Base-by-base conservation (phyloP, 1,140 invertebrate genomes). In the Listronotus bonariensis region DNA sequence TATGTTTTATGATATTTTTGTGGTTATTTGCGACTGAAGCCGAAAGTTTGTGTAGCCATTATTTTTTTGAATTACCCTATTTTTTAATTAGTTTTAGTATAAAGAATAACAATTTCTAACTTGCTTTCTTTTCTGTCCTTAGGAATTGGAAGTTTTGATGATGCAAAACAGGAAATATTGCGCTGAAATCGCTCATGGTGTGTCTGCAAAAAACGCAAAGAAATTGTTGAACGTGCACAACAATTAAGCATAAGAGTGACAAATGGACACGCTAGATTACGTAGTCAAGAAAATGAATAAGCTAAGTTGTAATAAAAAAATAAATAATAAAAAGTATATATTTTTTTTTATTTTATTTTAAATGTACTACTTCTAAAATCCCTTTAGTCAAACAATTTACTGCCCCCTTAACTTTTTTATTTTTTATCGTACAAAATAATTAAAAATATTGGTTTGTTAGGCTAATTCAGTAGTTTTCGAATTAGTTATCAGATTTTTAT, bases 161-260 rank as follows among this genome's bases (percentile, higher is more conserved):
- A 99, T 99, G 97, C 95, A 99, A 80, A 99, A 99, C 81, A 86
- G 95, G 49, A 93, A 93, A 73, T 99, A 92, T 82, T 97, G 95
- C 76, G 98, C 92, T 43, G 98, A 99, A 83, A 98, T 99, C 73
- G 95, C 95, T 3, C 96, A 98, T 77, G 93, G 87, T 31, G 96
- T 99, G 1, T 97, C 95, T 46, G 94, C 95, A 36, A 96, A 81
- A 99, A 98, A 77, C 87, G 98, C 41, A 97, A 97, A 83, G 81
- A 85, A 2, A 98, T 99, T 70, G 95, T 99, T 36, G 95, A 98
- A 81, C 86, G 97, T 72, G 97, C 97, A 6, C 92, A 96, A 78
- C 96, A 99, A 79, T 83, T 99, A 57, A 91, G 92, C 40, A 96
- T 99, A 77, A 88, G 95, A 71, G 87, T 99, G 11, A 99, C 96